Evolutionary conservation across 2,797 vertebrate genomes (phyloP).

Genomic region (Masticophis lateralis): DNA sequence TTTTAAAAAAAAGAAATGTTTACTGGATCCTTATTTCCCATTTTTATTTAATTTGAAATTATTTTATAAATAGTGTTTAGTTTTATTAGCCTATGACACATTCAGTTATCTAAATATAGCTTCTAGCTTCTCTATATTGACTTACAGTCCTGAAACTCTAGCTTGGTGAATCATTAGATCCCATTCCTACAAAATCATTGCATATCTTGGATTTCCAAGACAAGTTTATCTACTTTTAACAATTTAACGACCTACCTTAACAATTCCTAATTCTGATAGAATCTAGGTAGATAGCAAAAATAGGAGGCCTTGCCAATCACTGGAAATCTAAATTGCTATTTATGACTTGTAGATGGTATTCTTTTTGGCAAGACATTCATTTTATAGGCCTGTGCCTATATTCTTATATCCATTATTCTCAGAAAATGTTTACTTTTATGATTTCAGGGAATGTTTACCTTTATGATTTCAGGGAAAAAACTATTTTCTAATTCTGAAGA

Average conservation of each 20-base stretch:
- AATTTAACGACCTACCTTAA: neutral
- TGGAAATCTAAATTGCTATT: neutral
- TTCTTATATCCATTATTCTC: neutral
- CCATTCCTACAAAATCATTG: neutral
- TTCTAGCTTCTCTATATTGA: neutral
- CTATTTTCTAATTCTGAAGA: neutral
- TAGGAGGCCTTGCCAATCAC: neutral
- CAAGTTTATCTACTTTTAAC: neutral
- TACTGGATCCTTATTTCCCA: neutral
- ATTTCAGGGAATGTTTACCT: neutral
- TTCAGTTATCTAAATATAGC: neutral
- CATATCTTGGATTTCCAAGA: neutral
- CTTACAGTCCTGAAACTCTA: neutral
- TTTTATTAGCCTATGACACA: too few relatives aligned
- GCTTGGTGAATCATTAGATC: neutral
- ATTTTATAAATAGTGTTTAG: neutral
- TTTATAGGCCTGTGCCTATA: too few relatives aligned
- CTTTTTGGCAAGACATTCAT: too few relatives aligned
- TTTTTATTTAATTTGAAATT: neutral
- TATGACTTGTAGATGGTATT: neutral
- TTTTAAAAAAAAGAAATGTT: too few relatives aligned
- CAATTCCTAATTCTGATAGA: neutral
- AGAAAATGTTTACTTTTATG: neutral
- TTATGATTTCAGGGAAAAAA: neutral
- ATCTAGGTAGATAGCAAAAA: neutral